Evolutionary conservation across 2,113 vertebrate species (phyloP).

Genomic region (Gavialis gangeticus): DNA sequence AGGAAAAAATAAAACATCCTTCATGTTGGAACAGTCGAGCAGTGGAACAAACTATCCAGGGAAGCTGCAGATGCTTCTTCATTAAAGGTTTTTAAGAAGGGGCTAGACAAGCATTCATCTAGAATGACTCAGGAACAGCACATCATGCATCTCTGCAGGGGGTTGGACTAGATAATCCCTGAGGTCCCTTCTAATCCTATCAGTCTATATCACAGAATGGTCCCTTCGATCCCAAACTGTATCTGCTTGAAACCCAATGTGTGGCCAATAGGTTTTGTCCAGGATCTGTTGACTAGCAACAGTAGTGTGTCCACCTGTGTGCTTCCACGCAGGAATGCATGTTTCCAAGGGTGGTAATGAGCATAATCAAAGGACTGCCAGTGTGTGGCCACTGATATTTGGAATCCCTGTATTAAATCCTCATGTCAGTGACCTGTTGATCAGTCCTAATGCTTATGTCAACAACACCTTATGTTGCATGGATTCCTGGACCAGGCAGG

Average conservation of each 20-base stretch:
- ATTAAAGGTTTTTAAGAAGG: too few species aligned
- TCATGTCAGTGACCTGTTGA: constrained; percentile 74
- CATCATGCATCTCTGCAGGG: too few species aligned
- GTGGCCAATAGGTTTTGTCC: neutral
- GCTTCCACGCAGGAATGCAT: neutral
- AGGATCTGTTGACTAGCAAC: neutral
- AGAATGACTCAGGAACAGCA: too few species aligned
- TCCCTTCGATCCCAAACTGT: neutral
- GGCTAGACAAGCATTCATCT: too few species aligned
- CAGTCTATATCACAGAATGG: too few species aligned
- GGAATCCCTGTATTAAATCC: constrained; percentile 66
- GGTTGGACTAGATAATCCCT: too few species aligned
- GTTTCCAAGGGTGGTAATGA: neutral
- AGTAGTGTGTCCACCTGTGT: neutral
- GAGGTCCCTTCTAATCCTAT: too few species aligned
- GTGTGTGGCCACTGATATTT: constrained; percentile 73
- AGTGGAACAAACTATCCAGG: too few species aligned
- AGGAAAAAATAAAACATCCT: too few species aligned
- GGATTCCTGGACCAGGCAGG: constrained; percentile 64
- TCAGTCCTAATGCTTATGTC: constrained; percentile 76
- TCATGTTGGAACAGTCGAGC: too few species aligned
- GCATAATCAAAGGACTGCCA: constrained; percentile 6
- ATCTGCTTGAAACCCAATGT: neutral
- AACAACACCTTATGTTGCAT: constrained; percentile 76
- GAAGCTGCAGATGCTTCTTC: too few species aligned